Evolutionary conservation across 2,113 vertebrate species (phyloP).

Genomic region (Rattus rattus): DNA sequence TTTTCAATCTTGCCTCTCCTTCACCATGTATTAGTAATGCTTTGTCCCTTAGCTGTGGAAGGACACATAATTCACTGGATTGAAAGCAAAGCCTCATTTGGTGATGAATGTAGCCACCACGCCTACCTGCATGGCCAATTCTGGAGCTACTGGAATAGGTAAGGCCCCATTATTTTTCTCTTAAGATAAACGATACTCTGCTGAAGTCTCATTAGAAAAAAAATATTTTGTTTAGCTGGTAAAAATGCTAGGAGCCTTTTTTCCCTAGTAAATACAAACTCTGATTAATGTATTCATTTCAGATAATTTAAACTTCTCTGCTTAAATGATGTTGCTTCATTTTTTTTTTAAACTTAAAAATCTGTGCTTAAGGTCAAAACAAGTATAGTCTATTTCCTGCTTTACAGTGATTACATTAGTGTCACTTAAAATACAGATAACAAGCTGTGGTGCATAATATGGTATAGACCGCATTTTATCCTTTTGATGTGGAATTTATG

Average conservation of each 20-base stretch:
- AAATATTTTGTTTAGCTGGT: conserved; percentile 80
- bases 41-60: conserved; percentile 93
- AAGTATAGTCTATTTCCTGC: conserved; percentile 48
- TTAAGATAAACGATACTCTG: conserved; percentile 68
- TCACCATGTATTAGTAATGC: conserved; percentile 76
- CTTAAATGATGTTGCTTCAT: conserved; percentile 69
- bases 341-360: conserved; percentile 74
- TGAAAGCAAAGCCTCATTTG: conserved; percentile 99
- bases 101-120: conserved; percentile 97
- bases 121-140: conserved; percentile 98
- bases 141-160: conserved; percentile 99
- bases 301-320: conserved; percentile 69
- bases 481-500: conserved; percentile 50
- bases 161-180: conserved; percentile 78
- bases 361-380: conserved; percentile 68
- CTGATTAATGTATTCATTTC: conserved; percentile 79
- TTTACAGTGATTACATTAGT: conserved; percentile 46
- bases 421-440: conserved; percentile 43
- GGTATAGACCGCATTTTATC: conserved; percentile 36
- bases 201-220: conserved; percentile 78
- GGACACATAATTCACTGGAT: conserved; percentile 99
- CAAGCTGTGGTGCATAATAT: neutral
- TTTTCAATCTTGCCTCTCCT: conserved; percentile 75
- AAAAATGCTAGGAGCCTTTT: conserved; percentile 69
- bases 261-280: conserved; percentile 68